Evolutionary conservation across 2,797 vertebrate genomes (phyloP).

Genomic region (Astyanax mexicanus): DNA sequence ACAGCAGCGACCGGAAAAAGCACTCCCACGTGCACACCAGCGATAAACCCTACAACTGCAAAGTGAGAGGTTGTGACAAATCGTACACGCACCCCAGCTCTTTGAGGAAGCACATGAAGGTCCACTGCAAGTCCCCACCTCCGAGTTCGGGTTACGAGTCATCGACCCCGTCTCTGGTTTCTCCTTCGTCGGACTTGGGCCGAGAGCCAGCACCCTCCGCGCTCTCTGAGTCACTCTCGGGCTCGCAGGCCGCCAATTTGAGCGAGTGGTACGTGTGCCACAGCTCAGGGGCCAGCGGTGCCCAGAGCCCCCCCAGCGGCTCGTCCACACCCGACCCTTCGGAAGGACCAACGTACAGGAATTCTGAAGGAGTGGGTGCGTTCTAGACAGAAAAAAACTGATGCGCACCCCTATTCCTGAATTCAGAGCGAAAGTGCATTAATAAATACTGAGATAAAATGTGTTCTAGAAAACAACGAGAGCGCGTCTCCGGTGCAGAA

Average conservation of each 20-base stretch:
- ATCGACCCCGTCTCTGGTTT: slow-evolving; percentile 90
- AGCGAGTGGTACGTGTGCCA: slow-evolving; percentile 99
- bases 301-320: slow-evolving; percentile 79
- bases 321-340: slow-evolving; percentile 77
- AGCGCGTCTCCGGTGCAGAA: neutral
- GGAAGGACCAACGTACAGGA: slow-evolving; percentile 75
- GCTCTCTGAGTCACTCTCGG: slow-evolving; percentile 81
- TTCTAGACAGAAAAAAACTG: slow-evolving; percentile 66
- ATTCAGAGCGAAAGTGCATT: no score
- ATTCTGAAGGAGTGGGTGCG: slow-evolving; percentile 76
- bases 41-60: slow-evolving; percentile 99
- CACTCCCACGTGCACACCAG: slow-evolving; percentile 98
- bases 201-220: slow-evolving; percentile 83
- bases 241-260: slow-evolving; percentile 88
- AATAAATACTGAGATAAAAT: neutral
- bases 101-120: slow-evolving; percentile 98
- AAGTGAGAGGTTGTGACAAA: slow-evolving; percentile 98
- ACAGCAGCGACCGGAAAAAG: slow-evolving; percentile 99
- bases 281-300: slow-evolving; percentile 82
- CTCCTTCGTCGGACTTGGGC: slow-evolving; percentile 92
- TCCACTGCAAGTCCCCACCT: slow-evolving; percentile 97
- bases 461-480: neutral
- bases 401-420: slow-evolving; percentile 6
- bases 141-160: slow-evolving; percentile 95
- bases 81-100: slow-evolving; percentile 99